A percentile compares a stretch with the other conserved stretches of the same genome.
Evolutionary conservation across 1,140 invertebrate species (phyloP).

Genomic region (Leptinotarsa lineolata): DNA sequence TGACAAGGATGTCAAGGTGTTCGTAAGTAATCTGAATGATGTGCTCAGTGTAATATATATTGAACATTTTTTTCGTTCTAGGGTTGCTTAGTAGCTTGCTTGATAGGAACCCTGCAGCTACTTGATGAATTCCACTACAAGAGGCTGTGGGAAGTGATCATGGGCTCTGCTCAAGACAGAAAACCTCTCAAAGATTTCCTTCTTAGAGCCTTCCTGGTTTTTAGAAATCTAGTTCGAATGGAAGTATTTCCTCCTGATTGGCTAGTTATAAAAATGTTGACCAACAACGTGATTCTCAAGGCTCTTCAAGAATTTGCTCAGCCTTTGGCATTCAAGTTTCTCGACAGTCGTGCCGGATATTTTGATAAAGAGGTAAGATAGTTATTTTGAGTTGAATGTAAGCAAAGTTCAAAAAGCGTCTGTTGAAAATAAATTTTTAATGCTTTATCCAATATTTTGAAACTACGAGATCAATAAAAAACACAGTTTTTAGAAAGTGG

Average conservation of each 20-base stretch:
- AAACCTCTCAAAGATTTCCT: conserved; percentile 89
- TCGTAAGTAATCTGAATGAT: conserved; percentile 58
- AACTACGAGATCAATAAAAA: too few relatives aligned
- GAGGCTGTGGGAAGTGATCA: conserved; percentile 82
- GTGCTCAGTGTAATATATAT: not conserved
- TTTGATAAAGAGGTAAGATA: conserved; percentile 69
- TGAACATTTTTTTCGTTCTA: conserved; percentile 54
- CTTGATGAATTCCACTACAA: conserved; percentile 87
- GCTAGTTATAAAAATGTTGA: conserved; percentile 89
- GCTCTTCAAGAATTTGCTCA: conserved; percentile 86
- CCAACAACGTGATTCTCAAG: conserved; percentile 85
- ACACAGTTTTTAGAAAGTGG: too few relatives aligned
- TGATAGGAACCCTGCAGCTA: conserved; percentile 83
- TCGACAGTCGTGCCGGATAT: conserved; percentile 63
- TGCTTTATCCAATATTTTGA: too few relatives aligned
- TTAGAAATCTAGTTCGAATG: conserved; percentile 80
- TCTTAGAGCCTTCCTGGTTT: conserved; percentile 84
- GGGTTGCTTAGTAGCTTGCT: conserved; percentile 82
- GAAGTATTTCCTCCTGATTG: conserved; percentile 91
- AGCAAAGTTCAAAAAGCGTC: too few relatives aligned
- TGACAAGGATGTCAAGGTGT: conserved; percentile 67
- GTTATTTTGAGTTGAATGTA: not conserved
- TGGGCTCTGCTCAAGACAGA: conserved; percentile 61
- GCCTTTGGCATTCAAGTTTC: conserved; percentile 82
- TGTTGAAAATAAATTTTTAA: too few relatives aligned